Conservation (phyloP, 2,888 invertebrate species). For the Andrena hattorfiana region DNA sequence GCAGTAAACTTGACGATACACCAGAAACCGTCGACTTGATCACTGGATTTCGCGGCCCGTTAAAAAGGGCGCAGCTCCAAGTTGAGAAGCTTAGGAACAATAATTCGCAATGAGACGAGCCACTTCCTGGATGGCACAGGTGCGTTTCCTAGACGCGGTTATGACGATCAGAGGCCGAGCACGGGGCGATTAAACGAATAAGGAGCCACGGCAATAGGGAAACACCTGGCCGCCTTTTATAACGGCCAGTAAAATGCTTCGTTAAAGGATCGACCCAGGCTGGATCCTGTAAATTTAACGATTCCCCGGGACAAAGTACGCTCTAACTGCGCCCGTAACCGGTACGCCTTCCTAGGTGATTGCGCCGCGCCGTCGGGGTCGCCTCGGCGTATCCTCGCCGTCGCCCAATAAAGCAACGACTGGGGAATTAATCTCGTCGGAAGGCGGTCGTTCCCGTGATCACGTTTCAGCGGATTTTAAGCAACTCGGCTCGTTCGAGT, state of each 20-base stretch:
- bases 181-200: constrained; percentile 64
- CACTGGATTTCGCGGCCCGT: not conserved
- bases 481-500: not conserved
- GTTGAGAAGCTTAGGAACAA: constrained; percentile 4
- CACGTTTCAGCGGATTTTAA: constrained; percentile 6
- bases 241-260: constrained; percentile 73
- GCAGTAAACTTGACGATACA: too few relatives aligned
- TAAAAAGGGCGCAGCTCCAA: not conserved
- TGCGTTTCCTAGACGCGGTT: constrained; percentile 60
- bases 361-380: constrained; percentile 29
- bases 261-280: constrained; percentile 66
- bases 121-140: constrained; percentile 63
- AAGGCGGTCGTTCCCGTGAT: not conserved
- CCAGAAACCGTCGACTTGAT: not conserved
- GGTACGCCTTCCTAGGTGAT: constrained; percentile 60
- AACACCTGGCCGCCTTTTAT: constrained; percentile 72
- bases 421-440: constrained; percentile 23
- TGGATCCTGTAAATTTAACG: constrained; percentile 68
- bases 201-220: constrained; percentile 73
- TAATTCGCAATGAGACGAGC: constrained; percentile 55
- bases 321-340: constrained; percentile 64
- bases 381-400: constrained; percentile 35
- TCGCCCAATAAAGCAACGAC: constrained; percentile 17
- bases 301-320: constrained; percentile 69
- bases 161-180: constrained; percentile 58